phyloP scores from a whole-genome alignment of 2,888 invertebrate species.

The Gisinianus flammeolus region DNA sequence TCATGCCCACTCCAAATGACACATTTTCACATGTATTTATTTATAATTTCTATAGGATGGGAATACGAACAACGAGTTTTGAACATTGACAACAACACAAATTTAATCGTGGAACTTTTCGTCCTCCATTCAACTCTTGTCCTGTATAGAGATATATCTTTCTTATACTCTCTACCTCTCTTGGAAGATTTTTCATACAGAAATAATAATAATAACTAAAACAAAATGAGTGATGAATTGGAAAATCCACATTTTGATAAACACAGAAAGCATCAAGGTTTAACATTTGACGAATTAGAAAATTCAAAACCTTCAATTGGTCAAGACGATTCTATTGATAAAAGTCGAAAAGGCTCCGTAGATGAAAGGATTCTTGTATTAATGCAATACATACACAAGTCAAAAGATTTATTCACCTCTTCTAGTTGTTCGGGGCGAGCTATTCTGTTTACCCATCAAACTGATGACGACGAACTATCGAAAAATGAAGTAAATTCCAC shows the following conservation, averaged over 20 bases:
- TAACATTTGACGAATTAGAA: constrained; percentile 20
- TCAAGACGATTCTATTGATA: constrained; percentile 41
- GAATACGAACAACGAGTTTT: no score
- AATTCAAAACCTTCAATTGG: not conserved
- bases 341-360: constrained; percentile 57
- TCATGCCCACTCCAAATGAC: no score
- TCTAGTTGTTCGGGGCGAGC: constrained; percentile 55
- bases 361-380: constrained; percentile 51
- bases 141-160: no score
- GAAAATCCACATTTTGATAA: constrained; percentile 34
- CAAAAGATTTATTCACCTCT: constrained; percentile 53
- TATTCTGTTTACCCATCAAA: constrained; percentile 50
- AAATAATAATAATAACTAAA: no score
- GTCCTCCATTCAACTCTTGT: no score
- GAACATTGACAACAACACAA: no score
- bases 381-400: constrained; percentile 49
- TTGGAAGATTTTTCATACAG: no score
- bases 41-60: no score
- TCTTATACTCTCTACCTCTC: no score
- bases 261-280: constrained; percentile 25
- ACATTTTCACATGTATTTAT: no score
- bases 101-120: no score
- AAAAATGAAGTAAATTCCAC: not conserved
- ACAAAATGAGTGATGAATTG: constrained; percentile 16
- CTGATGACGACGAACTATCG: not conserved